These are phyloP conservation scores for Thamnophis sirtalis DNA, from an alignment of 2,113 vertebrate species.

Conservation along the genomic window DNA sequence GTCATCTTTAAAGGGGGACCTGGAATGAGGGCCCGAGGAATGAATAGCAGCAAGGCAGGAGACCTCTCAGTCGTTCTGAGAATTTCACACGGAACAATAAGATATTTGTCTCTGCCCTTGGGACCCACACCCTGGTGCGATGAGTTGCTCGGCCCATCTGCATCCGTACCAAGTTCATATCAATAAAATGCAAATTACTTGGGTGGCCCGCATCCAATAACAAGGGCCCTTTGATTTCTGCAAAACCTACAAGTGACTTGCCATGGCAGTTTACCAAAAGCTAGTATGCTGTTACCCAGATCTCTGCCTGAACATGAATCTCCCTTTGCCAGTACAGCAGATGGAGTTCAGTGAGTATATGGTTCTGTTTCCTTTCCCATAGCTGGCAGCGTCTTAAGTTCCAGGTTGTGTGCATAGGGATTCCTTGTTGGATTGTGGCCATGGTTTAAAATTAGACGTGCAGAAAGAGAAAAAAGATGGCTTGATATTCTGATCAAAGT, in stretches of 20 bases:
- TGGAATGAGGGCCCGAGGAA: background rate
- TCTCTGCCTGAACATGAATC: background rate
- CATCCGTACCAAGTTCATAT: background rate
- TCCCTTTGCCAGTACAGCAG: background rate
- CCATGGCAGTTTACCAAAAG: background rate
- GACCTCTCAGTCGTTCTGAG: background rate
- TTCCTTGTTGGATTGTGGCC: constrained; percentile 4
- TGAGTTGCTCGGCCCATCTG: background rate
- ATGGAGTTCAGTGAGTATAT: background rate
- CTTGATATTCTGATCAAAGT: background rate
- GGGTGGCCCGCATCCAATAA: background rate
- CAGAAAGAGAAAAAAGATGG: background rate
- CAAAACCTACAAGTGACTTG: background rate
- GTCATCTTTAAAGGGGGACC: background rate
- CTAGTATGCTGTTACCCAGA: background rate
- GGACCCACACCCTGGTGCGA: background rate
- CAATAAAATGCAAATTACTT: background rate
- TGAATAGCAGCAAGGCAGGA: too few relatives aligned
- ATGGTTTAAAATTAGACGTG: constrained; percentile 8
- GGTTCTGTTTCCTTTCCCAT: background rate
- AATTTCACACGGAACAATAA: background rate
- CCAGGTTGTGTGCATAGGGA: background rate
- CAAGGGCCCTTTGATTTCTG: background rate
- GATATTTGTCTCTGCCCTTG: background rate
- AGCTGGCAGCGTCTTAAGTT: background rate